Evolutionary conservation across 2,797 vertebrate genomes (phyloP).

Genomic region (Pygocentrus nattereri): DNA sequence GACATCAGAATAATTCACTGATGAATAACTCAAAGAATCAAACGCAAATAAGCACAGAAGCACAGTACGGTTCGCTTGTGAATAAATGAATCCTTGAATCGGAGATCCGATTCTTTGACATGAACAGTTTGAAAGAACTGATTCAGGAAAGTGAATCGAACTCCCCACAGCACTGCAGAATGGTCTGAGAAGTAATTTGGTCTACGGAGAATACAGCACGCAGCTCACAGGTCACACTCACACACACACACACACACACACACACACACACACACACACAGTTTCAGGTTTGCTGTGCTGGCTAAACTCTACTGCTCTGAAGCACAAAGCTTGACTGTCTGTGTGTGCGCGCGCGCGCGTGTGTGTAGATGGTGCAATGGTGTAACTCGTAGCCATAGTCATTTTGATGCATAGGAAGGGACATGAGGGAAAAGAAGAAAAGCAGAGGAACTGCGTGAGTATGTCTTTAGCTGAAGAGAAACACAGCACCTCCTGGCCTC

Average conservation of each 20-base stretch:
- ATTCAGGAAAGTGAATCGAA: neutral
- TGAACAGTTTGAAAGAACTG: neutral
- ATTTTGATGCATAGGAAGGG: neutral
- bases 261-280: too few relatives aligned
- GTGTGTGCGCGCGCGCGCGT: neutral
- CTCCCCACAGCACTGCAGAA: neutral
- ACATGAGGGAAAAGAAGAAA: neutral
- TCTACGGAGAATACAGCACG: too few relatives aligned
- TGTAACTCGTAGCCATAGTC: neutral
- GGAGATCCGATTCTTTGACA: neutral
- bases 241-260: too few relatives aligned
- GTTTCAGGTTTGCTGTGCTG: too few relatives aligned
- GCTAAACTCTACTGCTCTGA: too few relatives aligned
- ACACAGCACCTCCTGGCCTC: slow-evolving; percentile 10
- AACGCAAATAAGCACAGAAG: neutral
- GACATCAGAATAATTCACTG: too few relatives aligned
- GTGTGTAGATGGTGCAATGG: neutral
- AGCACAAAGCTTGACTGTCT: too few relatives aligned
- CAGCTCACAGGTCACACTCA: neutral
- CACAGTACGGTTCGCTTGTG: too few relatives aligned
- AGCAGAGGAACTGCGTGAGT: slow-evolving; percentile 11
- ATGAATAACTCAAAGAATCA: neutral
- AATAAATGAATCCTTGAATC: neutral
- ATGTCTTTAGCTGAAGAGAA: slow-evolving; percentile 27
- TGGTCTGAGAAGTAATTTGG: too few relatives aligned